A percentile compares a stretch with the other conserved stretches of the same genome.
phyloP scores from a whole-genome alignment of 2,113 vertebrate genomes.

The Phyllopteryx taeniolatus region DNA sequence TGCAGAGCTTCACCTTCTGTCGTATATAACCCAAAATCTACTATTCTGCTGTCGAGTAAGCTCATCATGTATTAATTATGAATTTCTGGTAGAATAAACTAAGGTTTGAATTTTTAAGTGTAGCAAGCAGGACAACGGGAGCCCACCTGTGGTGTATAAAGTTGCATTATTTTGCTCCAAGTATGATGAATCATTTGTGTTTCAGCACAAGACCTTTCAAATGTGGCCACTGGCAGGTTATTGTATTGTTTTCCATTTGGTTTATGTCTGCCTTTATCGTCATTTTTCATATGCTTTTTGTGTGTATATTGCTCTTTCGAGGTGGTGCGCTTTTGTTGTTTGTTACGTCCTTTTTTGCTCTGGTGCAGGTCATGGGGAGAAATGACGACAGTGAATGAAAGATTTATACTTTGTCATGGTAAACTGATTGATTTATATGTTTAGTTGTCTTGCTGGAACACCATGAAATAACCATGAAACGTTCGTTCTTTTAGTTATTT shows the following conservation, averaged over 20 bases:
- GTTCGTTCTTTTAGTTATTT: slow-evolving; percentile 18
- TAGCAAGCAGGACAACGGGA: neutral
- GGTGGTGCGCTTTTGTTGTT: slow-evolving; percentile 10
- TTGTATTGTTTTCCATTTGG: neutral
- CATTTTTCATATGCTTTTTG: neutral
- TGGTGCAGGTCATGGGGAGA: neutral
- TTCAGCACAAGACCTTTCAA: neutral
- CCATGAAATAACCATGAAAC: slow-evolving; percentile 19
- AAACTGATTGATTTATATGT: slow-evolving; percentile 26
- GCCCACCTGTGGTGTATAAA: neutral
- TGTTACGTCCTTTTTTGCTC: slow-evolving; percentile 21
- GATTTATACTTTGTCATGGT: slow-evolving; percentile 16
- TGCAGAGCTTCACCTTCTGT: neutral
- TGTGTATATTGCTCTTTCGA: neutral
- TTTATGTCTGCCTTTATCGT: neutral
- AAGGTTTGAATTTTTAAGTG: neutral
- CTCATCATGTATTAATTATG: neutral
- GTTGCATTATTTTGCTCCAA: slow-evolving; percentile 2
- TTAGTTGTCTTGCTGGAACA: slow-evolving; percentile 7
- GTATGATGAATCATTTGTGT: slow-evolving; percentile 16
- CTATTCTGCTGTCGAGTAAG: neutral
- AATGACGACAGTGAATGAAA: slow-evolving; percentile 14
- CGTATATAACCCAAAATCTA: neutral
- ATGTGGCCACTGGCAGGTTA: too few species aligned
- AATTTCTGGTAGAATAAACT: neutral